Evolutionary conservation across 2,797 vertebrate species (phyloP), one percentile per base, ranked within the genome.

Genomic region (Loris lydekkerianus): DNA sequence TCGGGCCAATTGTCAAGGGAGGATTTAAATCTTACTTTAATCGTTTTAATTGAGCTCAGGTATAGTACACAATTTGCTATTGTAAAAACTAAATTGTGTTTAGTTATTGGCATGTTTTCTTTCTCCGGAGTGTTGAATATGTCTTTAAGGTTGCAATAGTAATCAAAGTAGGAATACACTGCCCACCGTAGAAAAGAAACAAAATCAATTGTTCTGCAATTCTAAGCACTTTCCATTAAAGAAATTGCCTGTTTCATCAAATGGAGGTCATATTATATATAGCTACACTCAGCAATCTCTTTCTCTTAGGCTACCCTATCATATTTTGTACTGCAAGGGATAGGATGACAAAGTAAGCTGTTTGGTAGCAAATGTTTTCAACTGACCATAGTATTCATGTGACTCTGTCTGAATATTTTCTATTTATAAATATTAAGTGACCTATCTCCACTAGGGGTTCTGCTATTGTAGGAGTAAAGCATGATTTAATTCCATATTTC

Each of bases 161-260:
- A 91, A 96, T 90, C 63, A 96, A 84, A 49, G 20, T 56, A 90
- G 1, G 40, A 86, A 94, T 10, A 76, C 2, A 73, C 76, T 89
- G n/a, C 3, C 5, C 21, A 83, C 21, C 49, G 49, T 1, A 8
- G 72, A 97, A 87, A 89, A 89, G 4, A 63, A 96, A 86, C 18
- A 58, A 96, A 94, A 97, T 89, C 83, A 70, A 84, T 91, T 75
- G 89, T n/a, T 93, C 23, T 92, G 7, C 11, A 93, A 31, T 93
- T 82, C 23, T 93, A 94, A 96, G 58, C 27, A 72, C 1, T 65
- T 87, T 89, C 43, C 56, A 90, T 69, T 84, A 91, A 72, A 91
- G 60, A 96, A 96, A 75, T 84, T 69, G 10, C 8, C 89, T 72
- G 9, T 85, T 93, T 34, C 8, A 58, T 73, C 56, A 67, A 60